These are phyloP conservation scores for Bergia sp. DNA, from an alignment of 92 coral and sea anemone species.

Conservation along the genomic window DNA sequence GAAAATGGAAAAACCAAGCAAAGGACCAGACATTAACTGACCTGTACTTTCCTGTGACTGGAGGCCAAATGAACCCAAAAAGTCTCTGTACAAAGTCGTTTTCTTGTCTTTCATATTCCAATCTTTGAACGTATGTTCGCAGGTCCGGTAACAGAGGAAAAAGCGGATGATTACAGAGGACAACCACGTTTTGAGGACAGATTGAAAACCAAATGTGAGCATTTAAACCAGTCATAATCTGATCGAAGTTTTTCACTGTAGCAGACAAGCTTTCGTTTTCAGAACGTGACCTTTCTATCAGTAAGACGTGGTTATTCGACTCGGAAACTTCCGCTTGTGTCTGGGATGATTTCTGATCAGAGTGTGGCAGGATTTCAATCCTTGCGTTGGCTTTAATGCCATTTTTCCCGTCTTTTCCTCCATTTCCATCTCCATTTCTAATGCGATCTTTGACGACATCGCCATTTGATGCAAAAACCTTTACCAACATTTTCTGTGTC, in stretches of 20 bases:
- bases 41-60: conserved; percentile 30
- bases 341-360: not conserved
- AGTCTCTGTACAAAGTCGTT: conserved; percentile 5
- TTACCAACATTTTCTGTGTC: not conserved
- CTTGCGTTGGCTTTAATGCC: not conserved
- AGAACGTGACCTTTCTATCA: not conserved
- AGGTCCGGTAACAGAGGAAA: conserved; percentile 21
- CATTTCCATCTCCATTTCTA: not conserved
- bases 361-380: not conserved
- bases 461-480: not conserved
- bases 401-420: not conserved
- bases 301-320: not conserved
- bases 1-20: too few species aligned
- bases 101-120: conserved; percentile 4
- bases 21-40: not conserved
- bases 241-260: not conserved
- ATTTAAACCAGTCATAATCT: not conserved
- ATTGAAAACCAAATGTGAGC: conserved; percentile 23
- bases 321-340: not conserved
- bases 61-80: conserved; percentile 16
- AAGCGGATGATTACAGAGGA: conserved; percentile 10
- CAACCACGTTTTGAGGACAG: not conserved
- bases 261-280: not conserved
- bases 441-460: not conserved
- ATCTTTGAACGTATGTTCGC: conserved; percentile 12